Conservation (phyloP, 2,113 vertebrate genomes). For the Excalfactoria chinensis region DNA sequence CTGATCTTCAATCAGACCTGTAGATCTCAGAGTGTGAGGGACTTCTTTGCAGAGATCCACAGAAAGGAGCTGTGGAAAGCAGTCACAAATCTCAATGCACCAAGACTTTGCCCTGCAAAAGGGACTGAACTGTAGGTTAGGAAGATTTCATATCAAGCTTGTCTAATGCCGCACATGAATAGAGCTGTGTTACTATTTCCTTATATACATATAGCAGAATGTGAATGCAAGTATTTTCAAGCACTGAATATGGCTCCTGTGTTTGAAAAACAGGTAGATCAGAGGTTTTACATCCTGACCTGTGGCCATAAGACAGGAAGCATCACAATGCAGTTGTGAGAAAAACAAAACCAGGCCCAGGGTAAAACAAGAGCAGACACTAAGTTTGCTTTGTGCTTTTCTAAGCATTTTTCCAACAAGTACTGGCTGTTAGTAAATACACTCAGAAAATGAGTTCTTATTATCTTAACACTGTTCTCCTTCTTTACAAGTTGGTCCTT, state of each 20-base stretch:
- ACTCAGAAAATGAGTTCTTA: not conserved
- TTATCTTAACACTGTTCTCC: not conserved
- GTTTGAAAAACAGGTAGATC: conserved; percentile 1
- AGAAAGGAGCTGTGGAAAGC: not conserved
- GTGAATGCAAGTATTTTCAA: not conserved
- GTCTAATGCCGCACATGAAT: rapidly evolving
- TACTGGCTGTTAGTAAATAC: not conserved
- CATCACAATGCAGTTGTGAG: not conserved
- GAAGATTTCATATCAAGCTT: not conserved
- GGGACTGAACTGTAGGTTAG: not conserved
- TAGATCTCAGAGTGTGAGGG: not conserved
- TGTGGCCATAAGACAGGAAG: not conserved
- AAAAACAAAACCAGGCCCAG: conserved; percentile 13
- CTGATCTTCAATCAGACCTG: not conserved
- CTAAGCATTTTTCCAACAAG: conserved; percentile 11
- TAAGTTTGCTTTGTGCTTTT: conserved; percentile 24
- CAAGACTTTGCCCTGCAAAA: not conserved
- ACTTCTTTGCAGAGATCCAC: not conserved
- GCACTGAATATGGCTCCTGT: not conserved
- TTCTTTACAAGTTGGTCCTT: not conserved
- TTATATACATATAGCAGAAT: not conserved
- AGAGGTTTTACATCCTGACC: not conserved
- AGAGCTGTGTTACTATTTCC: not conserved
- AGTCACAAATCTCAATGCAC: not conserved
- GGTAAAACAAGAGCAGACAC: conserved; percentile 8